Evolutionary conservation across 2,888 invertebrate species (phyloP), one percentile per base, ranked within the genome.

Genomic region (Aleiodes alternator): DNA sequence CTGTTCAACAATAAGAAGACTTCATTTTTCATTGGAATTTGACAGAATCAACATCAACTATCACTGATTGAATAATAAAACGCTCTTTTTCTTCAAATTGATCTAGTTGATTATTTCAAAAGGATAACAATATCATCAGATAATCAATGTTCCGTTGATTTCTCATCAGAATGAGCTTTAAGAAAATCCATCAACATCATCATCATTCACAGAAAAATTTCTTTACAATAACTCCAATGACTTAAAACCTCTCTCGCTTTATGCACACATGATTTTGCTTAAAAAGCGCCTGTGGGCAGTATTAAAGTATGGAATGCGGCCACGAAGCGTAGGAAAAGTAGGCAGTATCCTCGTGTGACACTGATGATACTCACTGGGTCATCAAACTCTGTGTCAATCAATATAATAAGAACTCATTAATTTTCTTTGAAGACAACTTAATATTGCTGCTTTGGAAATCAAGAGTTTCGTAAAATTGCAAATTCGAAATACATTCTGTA

Each of bases 261-360:
- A 34, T 72, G 31, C 43, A 43, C 43, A 43, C 11, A 61, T n/a
- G 34, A 12, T 43, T 43, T 31, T n/a, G 29, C n/a, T 14, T 51
- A 12, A 53, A 56, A 64, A 66, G 43, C 31, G 55, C 56, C 64
- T 71, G 71, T 56, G 66, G 66, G 71, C 29, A 71, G 48, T 12
- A 29, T 55, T 57, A 12, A 53, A 56, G 53, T 55, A 48, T 56
- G 69, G 78, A 78, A 78, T 78, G 78, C 78, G 76, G 78, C 76
- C 78, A 78, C 68, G 57, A 23, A 12, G 64, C 34, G 75, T 71
- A 66, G 64, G 71, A 56, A 71, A 71, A 66, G 71, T 48, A 71
- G 55, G 31, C 53, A 34, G 69, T 31, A 50, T 56, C 31, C 11
- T 11, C 31, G 7, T 31, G 53, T 61, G 55, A 68, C 16, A 61